Base-by-base conservation (phyloP, 2,888 invertebrate species). In the Omphaloscelis lunosa region DNA sequence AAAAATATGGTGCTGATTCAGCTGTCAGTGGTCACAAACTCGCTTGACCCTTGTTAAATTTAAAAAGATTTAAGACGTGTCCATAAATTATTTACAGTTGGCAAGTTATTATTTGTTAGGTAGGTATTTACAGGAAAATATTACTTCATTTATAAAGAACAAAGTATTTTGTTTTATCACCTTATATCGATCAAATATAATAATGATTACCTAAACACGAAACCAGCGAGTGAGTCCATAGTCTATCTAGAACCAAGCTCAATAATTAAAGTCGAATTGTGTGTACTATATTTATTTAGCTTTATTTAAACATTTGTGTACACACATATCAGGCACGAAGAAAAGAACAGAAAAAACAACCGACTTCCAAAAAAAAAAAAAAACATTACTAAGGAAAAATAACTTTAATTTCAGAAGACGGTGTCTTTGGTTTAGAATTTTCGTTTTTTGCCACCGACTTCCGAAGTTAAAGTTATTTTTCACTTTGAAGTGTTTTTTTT, bases 1-100 rank as follows among this genome's bases (percentile, higher is more conserved):
- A n/a, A 51, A n/a, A 41, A 53, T 51, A 12, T 29, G 51, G 5
- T 6, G 48, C 17, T 58, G 39, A 65, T 34, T 74, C 45, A 63
- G 45, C 27, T 20, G 65, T 7, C 66, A 76, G 67, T 51, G 76
- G 41, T 67, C n/a, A 41, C 66, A 65, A 66, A 66, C 58, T 15
- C 11, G 17, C 9, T 17, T 63, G 39, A 17, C 39, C 1, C 6
- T n/a, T 3, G 53, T 53, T 29, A 53, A 27, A 34, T n/a, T 17
- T 34, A 11, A n/a, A 23, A 12, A n/a, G 29, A 48, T 48, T 71
- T 51, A 17, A 41, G 62, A 72, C 41, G 51, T 48, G 9, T 39
- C 17, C 23, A 23, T 67, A 72, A 72, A 34, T 34, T 34, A 34
- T 27, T 72, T n/a, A 65, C 6, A 65, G 41, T 63, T 63, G n/a